Conservation (phyloP, 35 echinoderm and acorn worm genomes). For the Anneissia japonica region DNA sequence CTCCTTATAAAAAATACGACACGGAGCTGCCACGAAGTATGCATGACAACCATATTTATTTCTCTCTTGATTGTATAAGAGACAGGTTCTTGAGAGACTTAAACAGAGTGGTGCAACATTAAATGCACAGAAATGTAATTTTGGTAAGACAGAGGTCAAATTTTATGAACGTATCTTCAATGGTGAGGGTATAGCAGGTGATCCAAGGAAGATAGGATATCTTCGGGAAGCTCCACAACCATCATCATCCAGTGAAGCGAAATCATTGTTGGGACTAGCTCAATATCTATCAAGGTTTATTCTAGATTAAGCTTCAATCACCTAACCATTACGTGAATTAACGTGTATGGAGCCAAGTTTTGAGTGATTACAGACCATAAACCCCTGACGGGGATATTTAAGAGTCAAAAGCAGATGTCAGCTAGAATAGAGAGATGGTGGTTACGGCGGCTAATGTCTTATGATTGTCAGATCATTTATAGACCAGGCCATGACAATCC, state of each 20-base stretch:
- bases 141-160: background rate
- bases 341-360: conserved; percentile 37
- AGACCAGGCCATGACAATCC: conserved; percentile 36
- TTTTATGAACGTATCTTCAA: background rate
- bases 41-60: no score
- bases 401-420: conserved; percentile 3
- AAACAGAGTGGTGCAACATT: background rate
- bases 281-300: conserved; percentile 42
- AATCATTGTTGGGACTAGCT: conserved; percentile 30
- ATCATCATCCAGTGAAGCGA: background rate
- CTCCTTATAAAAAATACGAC: no score
- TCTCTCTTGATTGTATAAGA: no score
- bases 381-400: conserved; percentile 20
- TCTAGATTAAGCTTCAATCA: conserved; percentile 7
- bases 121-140: background rate
- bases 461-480: conserved; percentile 29
- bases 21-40: no score
- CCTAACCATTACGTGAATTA: conserved; percentile 21
- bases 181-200: background rate
- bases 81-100: conserved; percentile 15
- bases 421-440: conserved; percentile 51
- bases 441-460: conserved; percentile 22
- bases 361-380: conserved; percentile 43
- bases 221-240: background rate
- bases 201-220: background rate